Evolutionary conservation across 1,140 invertebrate genomes (phyloP), one percentile per base, ranked within the genome.

Genomic region (Drosophila santomea): DNA sequence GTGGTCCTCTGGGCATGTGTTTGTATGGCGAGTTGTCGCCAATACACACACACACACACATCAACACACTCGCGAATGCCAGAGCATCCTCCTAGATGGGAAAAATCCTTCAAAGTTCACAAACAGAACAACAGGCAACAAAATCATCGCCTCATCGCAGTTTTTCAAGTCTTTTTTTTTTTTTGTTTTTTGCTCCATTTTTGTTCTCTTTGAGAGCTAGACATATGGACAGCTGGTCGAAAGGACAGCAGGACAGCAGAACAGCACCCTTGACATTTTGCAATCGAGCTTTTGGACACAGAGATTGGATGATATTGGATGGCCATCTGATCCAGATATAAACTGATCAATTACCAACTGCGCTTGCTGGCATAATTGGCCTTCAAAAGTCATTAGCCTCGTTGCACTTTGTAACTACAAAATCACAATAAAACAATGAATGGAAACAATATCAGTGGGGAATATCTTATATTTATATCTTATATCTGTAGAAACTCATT

Each of bases 91-190:
- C 8, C 15, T 43, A 44, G 36, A 71, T 72, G 44, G 64, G 25
- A 20, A 58, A 72, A 72, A 74, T 74, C 72, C 72, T 74, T 74
- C 51, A 45, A 74, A 74, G 52, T 57, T 72, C 41, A 44, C 28
- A 68, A 67, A 62, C 63, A 67, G 25, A 66, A 68, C 45, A 48
- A 36, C 63, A 67, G 62, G 55, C 44, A 58, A 38, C 54, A 38
- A 71, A 72, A 68, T 59, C 67, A 66, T 66, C 50, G 67, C 64
- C 54, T 55, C 68, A 35, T 32, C 32, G 32, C 32, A 8, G 4
- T 25, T 25, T 25, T 25, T 25, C 25, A 4, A 25, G 25, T 25
- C 20, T 28, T 6, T 28, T 28, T 6, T 28, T 28, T 28, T 28
- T 7, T 28, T 0, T 17, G 17, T 17, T 73, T 72, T 39, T 17